Conservation (phyloP, 1,140 invertebrate genomes). For the Trachymyrmex septentrionalis region DNA sequence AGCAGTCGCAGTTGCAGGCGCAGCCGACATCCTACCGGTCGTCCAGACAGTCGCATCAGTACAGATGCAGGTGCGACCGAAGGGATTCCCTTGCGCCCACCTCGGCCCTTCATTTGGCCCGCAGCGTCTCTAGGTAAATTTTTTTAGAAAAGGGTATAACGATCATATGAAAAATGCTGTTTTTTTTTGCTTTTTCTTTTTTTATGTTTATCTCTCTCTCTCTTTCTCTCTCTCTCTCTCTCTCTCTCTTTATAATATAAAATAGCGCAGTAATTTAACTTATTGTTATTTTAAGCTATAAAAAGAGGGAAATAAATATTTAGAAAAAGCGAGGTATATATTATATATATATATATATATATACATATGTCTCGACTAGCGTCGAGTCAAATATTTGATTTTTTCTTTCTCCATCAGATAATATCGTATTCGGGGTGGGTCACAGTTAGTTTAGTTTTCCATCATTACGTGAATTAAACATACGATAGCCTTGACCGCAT, state of each 20-base stretch:
- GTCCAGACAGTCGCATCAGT: conserved; percentile 78
- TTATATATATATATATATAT: not conserved
- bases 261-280: not conserved
- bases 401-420: not conserved
- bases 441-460: not conserved
- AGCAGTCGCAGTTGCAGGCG: conserved; percentile 72
- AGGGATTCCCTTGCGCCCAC: conserved; percentile 92
- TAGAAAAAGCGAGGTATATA: not conserved
- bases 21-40: conserved; percentile 75
- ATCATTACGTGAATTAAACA: not conserved
- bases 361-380: no score
- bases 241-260: no score
- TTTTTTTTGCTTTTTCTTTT: no score
- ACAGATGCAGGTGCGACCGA: conserved; percentile 90
- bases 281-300: not conserved
- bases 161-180: not conserved
- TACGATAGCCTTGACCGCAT: not conserved
- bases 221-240: no score
- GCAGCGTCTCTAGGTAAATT: conserved; percentile 89
- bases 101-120: conserved; percentile 90
- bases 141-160: not conserved
- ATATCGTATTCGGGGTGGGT: not conserved
- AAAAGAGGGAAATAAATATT: not conserved
- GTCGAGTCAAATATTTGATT: not conserved
- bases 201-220: no score